Conservation (phyloP, 2,797 vertebrate species). For the Carduelis carduelis region DNA sequence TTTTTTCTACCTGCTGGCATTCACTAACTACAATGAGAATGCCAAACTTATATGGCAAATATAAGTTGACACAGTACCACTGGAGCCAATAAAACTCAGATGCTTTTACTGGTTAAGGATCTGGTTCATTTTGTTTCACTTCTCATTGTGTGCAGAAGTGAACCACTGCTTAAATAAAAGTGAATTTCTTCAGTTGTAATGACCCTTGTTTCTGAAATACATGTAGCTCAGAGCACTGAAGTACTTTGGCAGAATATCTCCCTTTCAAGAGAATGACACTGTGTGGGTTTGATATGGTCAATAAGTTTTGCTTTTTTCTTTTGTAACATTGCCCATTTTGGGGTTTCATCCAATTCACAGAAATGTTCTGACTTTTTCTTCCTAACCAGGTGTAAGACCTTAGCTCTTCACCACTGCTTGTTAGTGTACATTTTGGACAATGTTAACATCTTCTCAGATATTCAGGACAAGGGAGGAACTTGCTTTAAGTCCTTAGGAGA, state of each 20-base stretch:
- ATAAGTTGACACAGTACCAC: neutral
- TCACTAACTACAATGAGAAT: neutral
- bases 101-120: neutral
- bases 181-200: neutral
- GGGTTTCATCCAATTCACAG: slow-evolving; percentile 58
- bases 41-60: neutral
- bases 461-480: slow-evolving; percentile 75
- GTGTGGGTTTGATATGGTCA: neutral
- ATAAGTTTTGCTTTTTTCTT: neutral
- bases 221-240: neutral
- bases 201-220: neutral
- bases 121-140: neutral
- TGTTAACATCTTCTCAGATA: slow-evolving; percentile 81
- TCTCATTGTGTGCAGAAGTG: neutral
- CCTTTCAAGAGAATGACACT: neutral
- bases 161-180: neutral
- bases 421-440: slow-evolving; percentile 77
- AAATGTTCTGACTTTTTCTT: slow-evolving; percentile 71
- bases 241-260: neutral
- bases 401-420: slow-evolving; percentile 75
- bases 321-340: neutral
- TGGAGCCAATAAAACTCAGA: neutral
- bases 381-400: slow-evolving; percentile 56
- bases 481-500: slow-evolving; percentile 79
- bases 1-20: neutral